Percentiles rank a stretch among this genome's conserved stretches.
phyloP scores from a whole-genome alignment of 2,113 vertebrate species.

The Geococcyx californianus region DNA sequence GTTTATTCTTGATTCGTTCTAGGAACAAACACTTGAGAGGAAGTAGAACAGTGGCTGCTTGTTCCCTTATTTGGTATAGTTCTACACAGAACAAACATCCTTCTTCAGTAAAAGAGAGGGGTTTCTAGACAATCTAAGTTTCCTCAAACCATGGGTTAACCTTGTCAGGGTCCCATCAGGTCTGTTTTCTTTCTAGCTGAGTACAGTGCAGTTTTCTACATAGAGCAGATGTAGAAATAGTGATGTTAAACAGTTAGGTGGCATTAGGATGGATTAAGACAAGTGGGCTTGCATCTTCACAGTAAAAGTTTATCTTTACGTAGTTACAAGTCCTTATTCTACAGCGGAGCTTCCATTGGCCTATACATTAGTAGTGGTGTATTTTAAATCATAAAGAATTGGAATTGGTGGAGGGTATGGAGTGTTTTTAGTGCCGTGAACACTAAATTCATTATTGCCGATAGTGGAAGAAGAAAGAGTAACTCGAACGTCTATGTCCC shows the following conservation, averaged over 20 bases:
- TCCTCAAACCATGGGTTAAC: neutral
- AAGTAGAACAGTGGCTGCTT: constrained; percentile 15
- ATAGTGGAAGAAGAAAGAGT: neutral
- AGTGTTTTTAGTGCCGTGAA: neutral
- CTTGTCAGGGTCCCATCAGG: neutral
- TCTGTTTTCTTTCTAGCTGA: neutral
- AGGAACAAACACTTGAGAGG: constrained; percentile 53
- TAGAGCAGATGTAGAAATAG: rapidly evolving
- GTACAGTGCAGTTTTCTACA: neutral
- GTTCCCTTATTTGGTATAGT: constrained; percentile 52
- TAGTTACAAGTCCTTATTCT: neutral
- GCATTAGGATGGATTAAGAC: neutral
- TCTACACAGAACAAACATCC: neutral
- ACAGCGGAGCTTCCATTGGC: neutral
- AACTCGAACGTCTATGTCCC: neutral
- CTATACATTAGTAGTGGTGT: neutral
- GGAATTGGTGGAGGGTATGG: neutral
- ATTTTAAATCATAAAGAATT: neutral
- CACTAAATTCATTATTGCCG: neutral
- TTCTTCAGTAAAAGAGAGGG: neutral
- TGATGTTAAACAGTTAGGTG: neutral
- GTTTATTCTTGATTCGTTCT: constrained; percentile 56
- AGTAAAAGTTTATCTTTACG: neutral
- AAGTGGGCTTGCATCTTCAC: neutral
- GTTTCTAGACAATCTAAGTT: neutral